Percentiles rank a stretch among this genome's conserved stretches.
phyloP scores from a whole-genome alignment of 2,888 invertebrate genomes.

The Theristus sp. region DNA sequence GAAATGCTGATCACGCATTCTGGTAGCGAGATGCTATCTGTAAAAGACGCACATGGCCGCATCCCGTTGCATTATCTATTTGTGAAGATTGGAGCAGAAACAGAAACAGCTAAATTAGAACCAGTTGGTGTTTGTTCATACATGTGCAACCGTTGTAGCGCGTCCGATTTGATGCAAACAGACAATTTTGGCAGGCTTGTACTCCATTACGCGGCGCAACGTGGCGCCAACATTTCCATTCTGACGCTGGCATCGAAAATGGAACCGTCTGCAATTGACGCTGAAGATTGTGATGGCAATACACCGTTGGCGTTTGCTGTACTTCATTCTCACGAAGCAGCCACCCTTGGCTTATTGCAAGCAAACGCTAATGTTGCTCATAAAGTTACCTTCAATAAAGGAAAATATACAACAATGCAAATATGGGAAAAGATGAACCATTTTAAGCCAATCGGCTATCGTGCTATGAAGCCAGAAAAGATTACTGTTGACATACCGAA shows the following conservation, averaged over 20 bases:
- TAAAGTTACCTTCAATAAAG: not conserved
- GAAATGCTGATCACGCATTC: constrained; percentile 34
- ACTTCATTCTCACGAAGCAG: constrained; percentile 32
- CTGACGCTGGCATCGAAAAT: constrained; percentile 28
- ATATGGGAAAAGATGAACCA: not conserved
- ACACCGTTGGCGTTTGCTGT: constrained; percentile 36
- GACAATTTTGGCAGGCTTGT: constrained; percentile 31
- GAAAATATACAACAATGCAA: not conserved
- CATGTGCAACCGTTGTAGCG: constrained; percentile 8
- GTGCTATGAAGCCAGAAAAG: too few species aligned
- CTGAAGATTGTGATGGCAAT: constrained; percentile 32
- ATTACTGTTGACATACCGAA: too few species aligned
- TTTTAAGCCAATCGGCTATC: not conserved
- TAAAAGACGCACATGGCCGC: constrained; percentile 26
- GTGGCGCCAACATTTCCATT: constrained; percentile 37
- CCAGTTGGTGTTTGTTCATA: constrained; percentile 16
- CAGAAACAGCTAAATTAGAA: constrained; percentile 6
- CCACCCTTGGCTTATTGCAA: constrained; percentile 17
- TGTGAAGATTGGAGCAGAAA: constrained; percentile 21
- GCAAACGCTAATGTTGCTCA: constrained; percentile 4
- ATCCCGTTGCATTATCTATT: constrained; percentile 38
- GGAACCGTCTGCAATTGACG: constrained; percentile 25
- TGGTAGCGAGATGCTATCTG: constrained; percentile 25
- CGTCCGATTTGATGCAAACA: constrained; percentile 1
- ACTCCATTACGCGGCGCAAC: constrained; percentile 33